Evolutionary conservation across 1,140 invertebrate species (phyloP).

Genomic region (Meloidogyne floridensis): DNA sequence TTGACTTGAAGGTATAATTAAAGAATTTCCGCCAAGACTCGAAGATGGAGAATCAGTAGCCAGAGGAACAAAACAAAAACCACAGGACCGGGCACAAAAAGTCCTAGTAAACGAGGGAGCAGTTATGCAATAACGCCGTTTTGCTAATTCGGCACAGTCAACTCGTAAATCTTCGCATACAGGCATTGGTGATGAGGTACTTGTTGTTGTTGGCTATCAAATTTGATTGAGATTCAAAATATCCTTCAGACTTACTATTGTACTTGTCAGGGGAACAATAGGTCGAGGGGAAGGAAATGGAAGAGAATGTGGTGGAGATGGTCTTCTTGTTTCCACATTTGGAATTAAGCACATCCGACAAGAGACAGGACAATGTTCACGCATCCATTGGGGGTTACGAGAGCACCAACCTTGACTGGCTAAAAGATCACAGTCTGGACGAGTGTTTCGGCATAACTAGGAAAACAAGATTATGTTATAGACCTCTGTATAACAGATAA

Average conservation of each 20-base stretch:
- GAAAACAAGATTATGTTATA: background rate
- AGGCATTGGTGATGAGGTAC: constrained; percentile 2
- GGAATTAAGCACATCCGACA: constrained; percentile 53
- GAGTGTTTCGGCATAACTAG: constrained; percentile 47
- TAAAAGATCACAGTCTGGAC: constrained; percentile 58
- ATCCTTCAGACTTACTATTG: background rate
- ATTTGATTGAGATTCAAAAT: background rate
- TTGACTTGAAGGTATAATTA: background rate
- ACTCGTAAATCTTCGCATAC: constrained; percentile 67
- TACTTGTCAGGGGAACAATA: constrained; percentile 23
- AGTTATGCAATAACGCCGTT: constrained; percentile 59
- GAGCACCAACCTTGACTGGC: constrained; percentile 62
- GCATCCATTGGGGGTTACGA: constrained; percentile 63
- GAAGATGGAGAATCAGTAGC: constrained; percentile 55
- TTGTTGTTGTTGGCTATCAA: background rate
- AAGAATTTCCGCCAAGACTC: background rate
- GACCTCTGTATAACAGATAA: too few species aligned
- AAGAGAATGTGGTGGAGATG: background rate
- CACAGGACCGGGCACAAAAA: constrained; percentile 61
- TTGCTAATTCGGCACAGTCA: constrained; percentile 65
- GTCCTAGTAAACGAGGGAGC: constrained; percentile 57
- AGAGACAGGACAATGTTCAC: constrained; percentile 54
- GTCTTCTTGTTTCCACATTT: background rate
- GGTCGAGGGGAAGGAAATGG: constrained; percentile 18
- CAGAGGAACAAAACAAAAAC: constrained; percentile 59